A percentile compares a stretch with the other conserved stretches of the same genome.
Evolutionary conservation across 2,888 invertebrate genomes (phyloP).

Genomic region (Heliconius erato): DNA sequence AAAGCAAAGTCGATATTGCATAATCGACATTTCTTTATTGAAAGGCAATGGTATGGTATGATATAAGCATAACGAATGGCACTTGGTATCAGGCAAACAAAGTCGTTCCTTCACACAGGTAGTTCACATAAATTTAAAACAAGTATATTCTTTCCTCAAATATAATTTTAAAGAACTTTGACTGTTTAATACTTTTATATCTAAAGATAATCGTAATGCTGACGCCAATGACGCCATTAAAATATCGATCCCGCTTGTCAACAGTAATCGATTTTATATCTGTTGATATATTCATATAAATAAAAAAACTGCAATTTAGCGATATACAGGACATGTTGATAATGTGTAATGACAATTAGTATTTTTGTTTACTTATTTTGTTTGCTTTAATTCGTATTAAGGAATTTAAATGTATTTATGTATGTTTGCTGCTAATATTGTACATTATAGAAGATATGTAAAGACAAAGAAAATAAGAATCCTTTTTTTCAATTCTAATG

Average conservation of each 20-base stretch:
- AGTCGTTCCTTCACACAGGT: not conserved
- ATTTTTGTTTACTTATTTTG: not conserved
- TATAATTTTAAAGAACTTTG: not conserved
- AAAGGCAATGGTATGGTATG: not conserved
- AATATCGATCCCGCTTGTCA: constrained; percentile 2
- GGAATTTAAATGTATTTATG: not conserved
- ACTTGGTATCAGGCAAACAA: not conserved
- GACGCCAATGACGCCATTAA: not conserved
- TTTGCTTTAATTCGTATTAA: not conserved
- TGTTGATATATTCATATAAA: not conserved
- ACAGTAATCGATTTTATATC: constrained; percentile 20
- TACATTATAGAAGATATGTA: not conserved
- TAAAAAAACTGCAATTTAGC: not conserved
- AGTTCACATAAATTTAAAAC: not conserved
- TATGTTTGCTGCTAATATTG: not conserved
- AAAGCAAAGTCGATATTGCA: not conserved
- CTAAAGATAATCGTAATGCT: not conserved
- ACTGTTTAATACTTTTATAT: not conserved
- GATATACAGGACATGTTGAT: not conserved
- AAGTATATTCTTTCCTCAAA: not conserved
- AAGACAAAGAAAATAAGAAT: not conserved
- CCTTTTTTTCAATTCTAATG: not conserved
- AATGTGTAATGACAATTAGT: not conserved
- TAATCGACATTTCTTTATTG: not conserved
- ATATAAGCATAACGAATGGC: not conserved